phyloP scores from a whole-genome alignment of 2,113 vertebrate species.

The Potamarius usumacintae region DNA sequence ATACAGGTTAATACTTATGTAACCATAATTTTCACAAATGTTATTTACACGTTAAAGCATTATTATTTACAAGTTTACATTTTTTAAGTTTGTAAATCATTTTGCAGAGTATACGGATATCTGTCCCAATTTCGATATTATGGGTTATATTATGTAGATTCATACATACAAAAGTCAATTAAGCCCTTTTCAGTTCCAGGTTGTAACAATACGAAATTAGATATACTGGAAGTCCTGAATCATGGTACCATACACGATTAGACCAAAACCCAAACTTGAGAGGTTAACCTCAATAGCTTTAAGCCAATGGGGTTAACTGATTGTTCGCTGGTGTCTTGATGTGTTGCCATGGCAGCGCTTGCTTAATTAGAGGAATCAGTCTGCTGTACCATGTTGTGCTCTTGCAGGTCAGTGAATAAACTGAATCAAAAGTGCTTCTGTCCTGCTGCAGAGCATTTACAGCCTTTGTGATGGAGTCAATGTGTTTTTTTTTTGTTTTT shows the following conservation, averaged over 20 bases:
- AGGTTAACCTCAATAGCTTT: constrained; percentile 36
- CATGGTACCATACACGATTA: background rate
- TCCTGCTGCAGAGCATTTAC: background rate
- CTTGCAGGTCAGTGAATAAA: constrained; percentile 29
- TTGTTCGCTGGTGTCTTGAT: constrained; percentile 28
- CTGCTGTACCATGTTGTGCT: constrained; percentile 14
- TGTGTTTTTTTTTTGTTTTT: background rate
- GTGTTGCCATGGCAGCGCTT: constrained; percentile 46
- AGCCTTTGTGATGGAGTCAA: background rate
- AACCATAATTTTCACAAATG: background rate
- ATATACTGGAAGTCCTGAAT: background rate
- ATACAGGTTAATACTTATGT: background rate
- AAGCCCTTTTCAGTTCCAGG: background rate
- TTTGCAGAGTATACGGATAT: background rate
- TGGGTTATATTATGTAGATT: background rate
- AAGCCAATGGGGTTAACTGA: constrained; percentile 18
- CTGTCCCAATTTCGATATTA: background rate
- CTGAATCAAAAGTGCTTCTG: constrained; percentile 11
- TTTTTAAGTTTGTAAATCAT: background rate
- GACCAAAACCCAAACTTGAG: constrained; percentile 26
- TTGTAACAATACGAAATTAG: background rate
- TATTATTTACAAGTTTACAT: too few relatives aligned
- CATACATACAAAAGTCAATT: background rate
- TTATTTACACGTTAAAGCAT: background rate
- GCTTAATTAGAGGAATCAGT: constrained; percentile 38